A percentile compares a stretch with the other conserved stretches of the same genome.
These are phyloP conservation scores for Gila orcuttii DNA, from an alignment of 2,113 vertebrate genomes.

Conservation along the genomic window DNA sequence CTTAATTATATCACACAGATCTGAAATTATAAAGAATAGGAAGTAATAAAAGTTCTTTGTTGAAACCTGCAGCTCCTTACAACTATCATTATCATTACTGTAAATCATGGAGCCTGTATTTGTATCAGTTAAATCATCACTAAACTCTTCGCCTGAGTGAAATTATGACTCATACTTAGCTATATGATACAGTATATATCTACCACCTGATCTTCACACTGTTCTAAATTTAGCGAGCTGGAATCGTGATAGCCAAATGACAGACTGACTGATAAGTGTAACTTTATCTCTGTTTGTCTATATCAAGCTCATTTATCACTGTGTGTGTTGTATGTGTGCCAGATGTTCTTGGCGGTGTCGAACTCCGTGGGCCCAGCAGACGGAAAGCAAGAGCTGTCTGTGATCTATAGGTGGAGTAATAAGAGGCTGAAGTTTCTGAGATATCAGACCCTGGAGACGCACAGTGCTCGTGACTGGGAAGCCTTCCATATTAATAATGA, in stretches of 20 bases:
- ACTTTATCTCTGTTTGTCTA: constrained; percentile 19
- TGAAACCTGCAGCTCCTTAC: constrained; percentile 19
- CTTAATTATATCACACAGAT: constrained; percentile 26
- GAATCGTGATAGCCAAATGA: constrained; percentile 29
- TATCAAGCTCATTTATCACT: constrained; percentile 18
- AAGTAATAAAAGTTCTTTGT: constrained; percentile 27
- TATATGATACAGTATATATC: not conserved
- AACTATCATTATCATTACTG: not conserved
- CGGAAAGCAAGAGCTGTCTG: constrained; percentile 80
- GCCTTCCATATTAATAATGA: constrained; percentile 86
- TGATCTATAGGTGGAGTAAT: constrained; percentile 93
- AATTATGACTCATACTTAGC: not conserved
- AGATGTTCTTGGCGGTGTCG: constrained; percentile 91
- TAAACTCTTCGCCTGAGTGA: not conserved
- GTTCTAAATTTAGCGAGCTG: constrained; percentile 27
- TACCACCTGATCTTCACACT: not conserved
- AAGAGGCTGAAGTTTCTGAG: constrained; percentile 80
- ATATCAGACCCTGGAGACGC: constrained; percentile 85
- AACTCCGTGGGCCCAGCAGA: constrained; percentile 79
- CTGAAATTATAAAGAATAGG: constrained; percentile 23
- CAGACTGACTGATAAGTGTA: constrained; percentile 10
- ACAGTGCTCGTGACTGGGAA: constrained; percentile 94
- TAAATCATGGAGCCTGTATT: constrained; percentile 12
- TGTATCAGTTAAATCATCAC: constrained; percentile 10
- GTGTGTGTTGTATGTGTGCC: constrained; percentile 49